Evolutionary conservation across 2,888 invertebrate genomes (phyloP).

Genomic region (Hybos culiciformis): DNA sequence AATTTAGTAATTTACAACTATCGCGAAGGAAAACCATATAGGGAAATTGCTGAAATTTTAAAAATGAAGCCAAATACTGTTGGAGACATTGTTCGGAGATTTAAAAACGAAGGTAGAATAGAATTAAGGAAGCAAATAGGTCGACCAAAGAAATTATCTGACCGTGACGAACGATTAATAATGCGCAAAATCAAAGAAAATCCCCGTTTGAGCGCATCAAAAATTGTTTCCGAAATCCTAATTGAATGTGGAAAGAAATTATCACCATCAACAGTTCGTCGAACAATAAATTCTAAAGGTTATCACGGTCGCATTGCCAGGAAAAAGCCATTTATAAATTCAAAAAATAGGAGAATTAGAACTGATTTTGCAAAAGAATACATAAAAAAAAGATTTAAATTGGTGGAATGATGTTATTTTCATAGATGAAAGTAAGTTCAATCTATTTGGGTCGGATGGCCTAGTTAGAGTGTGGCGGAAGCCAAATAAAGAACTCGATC

Average conservation of each 20-base stretch:
- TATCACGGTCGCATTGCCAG: not conserved
- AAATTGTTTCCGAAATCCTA: not conserved
- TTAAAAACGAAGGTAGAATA: too few species aligned
- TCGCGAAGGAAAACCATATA: too few species aligned
- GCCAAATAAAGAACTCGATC: not conserved
- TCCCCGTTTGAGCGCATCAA: not conserved
- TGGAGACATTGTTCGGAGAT: too few species aligned
- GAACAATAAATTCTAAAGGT: not conserved
- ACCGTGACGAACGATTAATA: not conserved
- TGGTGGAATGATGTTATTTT: too few species aligned
- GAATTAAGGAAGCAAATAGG: too few species aligned
- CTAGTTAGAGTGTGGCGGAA: conserved; percentile 2
- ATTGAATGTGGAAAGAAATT: not conserved
- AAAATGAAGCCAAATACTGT: too few species aligned
- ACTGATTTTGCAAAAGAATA: conserved; percentile 6
- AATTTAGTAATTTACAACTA: too few species aligned
- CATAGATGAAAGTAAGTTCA: conserved; percentile 4
- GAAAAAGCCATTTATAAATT: not conserved
- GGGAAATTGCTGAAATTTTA: too few species aligned
- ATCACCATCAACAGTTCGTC: not conserved
- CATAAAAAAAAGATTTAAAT: conserved; percentile 2
- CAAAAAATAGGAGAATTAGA: conserved; percentile 2
- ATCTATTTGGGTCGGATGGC: conserved; percentile 7
- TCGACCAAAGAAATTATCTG: not conserved
- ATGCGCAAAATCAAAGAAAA: not conserved